Base-by-base conservation (phyloP, 2,113 vertebrate genomes). In the Kryptolebias marmoratus region DNA sequence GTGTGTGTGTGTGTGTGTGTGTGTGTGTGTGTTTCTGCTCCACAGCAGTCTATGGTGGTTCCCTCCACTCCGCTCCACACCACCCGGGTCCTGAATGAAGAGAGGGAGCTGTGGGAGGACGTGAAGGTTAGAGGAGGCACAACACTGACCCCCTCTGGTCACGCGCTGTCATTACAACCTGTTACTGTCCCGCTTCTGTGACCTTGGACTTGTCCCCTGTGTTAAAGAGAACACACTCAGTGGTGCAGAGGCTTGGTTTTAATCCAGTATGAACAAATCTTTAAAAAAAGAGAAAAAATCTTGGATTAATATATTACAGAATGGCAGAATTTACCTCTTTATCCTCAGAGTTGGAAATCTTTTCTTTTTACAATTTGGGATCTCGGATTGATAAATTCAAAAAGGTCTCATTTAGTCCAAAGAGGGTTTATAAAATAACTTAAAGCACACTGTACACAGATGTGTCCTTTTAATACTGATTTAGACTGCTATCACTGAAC, bases 31-130 rank as follows among this genome's bases (percentile, higher is more conserved):
- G 22, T 82, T 49, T 65, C 11, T 48, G 4, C 50, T 36, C 42
- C 8, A 61, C 88, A 99, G 97, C 94, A 95, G 93, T 97, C 95
- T 2, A 98, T 95, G 95, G 92, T 94, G 79, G 97, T 99, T 56
- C 98, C 98, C 3, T 95, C 95, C 80, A 99, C 98, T 4, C 97
- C 96, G 0, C 96, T 99, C 11, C 95, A 99, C 85, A 99, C 98
- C 22, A 96, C 96, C 16, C 91, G 98, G 0, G 97, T 99, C 54
- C 94, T 99, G 56, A 95, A 95, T 62, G 98, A 99, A 73, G 98
- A 99, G 88, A 96, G 90, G 87, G 98, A 97, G 85, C 93, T 97
- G 87, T 99, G 98, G 98, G 97, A 99, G 59, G 98, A 99, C 64
- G 96, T 99, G 61, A 99, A 99, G 96, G 98, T 99, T 58, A 92